A percentile compares a stretch with the other conserved stretches of the same genome.
These are phyloP conservation scores for Dromiciops gliroides DNA, from an alignment of 2,113 vertebrate species.

Conservation along the genomic window DNA sequence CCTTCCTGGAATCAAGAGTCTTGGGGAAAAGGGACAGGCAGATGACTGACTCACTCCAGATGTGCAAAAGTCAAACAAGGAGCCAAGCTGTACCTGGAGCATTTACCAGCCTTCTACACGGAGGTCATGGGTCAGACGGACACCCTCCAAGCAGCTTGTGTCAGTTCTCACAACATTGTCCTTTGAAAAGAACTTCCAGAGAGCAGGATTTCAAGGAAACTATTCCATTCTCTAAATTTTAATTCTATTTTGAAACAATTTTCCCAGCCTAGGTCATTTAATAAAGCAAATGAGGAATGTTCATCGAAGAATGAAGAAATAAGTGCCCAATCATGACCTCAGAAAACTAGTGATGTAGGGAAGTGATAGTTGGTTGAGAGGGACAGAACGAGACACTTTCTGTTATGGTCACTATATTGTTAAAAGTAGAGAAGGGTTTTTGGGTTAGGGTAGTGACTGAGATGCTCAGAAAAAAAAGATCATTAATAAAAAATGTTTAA, in stretches of 20 bases:
- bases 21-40: neutral
- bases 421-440: neutral
- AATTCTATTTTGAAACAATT: neutral
- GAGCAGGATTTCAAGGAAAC: neutral
- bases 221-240: neutral
- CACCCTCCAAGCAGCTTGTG: neutral
- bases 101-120: neutral
- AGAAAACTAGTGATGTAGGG: neutral
- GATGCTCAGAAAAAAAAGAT: neutral
- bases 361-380: neutral
- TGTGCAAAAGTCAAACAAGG: too few relatives aligned
- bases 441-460: neutral
- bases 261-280: neutral
- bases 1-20: neutral
- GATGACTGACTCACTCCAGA: neutral
- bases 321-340: neutral
- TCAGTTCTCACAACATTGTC: neutral
- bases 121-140: neutral
- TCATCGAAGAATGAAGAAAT: neutral
- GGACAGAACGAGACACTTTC: neutral
- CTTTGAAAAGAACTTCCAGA: neutral
- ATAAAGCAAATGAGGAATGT: neutral
- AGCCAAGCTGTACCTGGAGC: neutral
- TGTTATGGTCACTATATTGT: neutral
- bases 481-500: neutral